Evolutionary conservation across 1,140 invertebrate genomes (phyloP).

Genomic region (Drosophila pachea): DNA sequence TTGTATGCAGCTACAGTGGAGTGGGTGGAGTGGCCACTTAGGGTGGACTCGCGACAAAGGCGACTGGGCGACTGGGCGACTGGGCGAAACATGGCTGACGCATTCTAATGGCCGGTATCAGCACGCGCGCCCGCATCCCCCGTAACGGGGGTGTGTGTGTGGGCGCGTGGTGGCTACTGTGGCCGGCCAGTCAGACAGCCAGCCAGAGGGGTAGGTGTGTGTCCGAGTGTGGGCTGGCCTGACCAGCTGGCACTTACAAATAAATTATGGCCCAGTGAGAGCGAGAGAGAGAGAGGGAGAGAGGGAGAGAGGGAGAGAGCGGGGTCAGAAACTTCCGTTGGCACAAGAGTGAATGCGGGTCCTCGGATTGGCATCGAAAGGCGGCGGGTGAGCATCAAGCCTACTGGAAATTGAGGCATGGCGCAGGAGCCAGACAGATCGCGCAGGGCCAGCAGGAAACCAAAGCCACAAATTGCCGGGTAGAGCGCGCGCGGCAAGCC

Average conservation of each 20-base stretch:
- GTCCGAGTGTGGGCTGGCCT: slow-evolving; percentile 38
- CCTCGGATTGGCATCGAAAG: slow-evolving; percentile 51
- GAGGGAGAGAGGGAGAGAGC: not conserved
- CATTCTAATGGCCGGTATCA: slow-evolving; percentile 62
- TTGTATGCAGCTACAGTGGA: slow-evolving; percentile 3
- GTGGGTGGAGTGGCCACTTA: slow-evolving; percentile 12
- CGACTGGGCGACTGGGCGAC: slow-evolving; percentile 37
- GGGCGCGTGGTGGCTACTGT: slow-evolving; percentile 48
- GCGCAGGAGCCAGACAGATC: slow-evolving; percentile 6
- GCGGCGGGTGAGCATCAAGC: slow-evolving; percentile 56
- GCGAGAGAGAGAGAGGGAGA: not conserved
- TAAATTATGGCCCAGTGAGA: slow-evolving; percentile 58
- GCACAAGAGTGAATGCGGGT: slow-evolving; percentile 37
- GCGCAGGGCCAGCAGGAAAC: slow-evolving; percentile 62
- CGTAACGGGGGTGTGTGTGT: slow-evolving; percentile 50
- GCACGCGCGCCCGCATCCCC: slow-evolving; percentile 8
- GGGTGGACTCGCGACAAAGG: slow-evolving; percentile 23
- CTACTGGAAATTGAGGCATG: slow-evolving; percentile 32
- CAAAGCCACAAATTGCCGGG: slow-evolving; percentile 69
- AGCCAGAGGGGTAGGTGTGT: slow-evolving; percentile 15
- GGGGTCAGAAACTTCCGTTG: slow-evolving; percentile 60
- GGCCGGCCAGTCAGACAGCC: slow-evolving; percentile 20
- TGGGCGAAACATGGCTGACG: slow-evolving; percentile 62
- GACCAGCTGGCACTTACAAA: slow-evolving; percentile 66
- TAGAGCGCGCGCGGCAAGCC: slow-evolving; percentile 45